Percentiles rank a stretch among this genome's conserved stretches.
Evolutionary conservation across 2,113 vertebrate species (phyloP).

Genomic region (Rattus rattus): DNA sequence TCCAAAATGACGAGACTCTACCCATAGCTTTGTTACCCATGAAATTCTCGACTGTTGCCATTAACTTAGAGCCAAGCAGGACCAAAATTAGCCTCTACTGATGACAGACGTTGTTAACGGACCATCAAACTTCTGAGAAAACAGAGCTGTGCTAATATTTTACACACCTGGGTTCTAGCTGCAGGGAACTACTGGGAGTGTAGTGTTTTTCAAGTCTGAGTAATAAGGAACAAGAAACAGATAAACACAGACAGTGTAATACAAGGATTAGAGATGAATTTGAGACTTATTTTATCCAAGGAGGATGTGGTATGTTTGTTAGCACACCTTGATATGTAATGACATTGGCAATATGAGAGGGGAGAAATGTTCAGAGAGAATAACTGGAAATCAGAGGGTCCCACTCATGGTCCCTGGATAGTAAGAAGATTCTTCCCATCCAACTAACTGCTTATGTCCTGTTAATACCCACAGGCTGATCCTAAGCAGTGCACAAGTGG

Average conservation of each 20-base stretch:
- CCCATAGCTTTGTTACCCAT: not conserved
- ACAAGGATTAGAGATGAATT: not conserved
- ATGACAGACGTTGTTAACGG: slow-evolving; percentile 36
- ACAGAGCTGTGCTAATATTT: not conserved
- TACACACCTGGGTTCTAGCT: not conserved
- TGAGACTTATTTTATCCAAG: not conserved
- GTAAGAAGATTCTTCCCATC: not conserved
- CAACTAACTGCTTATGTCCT: not conserved
- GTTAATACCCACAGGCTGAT: not conserved
- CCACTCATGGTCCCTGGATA: not conserved
- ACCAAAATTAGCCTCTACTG: slow-evolving; percentile 42
- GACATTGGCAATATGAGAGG: not conserved
- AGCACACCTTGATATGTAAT: not conserved
- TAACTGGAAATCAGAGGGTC: not conserved
- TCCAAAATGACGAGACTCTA: slow-evolving; percentile 24
- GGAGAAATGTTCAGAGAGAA: not conserved
- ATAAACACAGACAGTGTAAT: not conserved
- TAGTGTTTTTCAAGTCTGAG: not conserved
- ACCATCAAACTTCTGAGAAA: slow-evolving; percentile 28
- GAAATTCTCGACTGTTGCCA: not conserved
- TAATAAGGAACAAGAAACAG: slow-evolving; percentile 1
- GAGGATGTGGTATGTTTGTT: not conserved
- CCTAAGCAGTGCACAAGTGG: not conserved
- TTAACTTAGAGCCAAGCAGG: slow-evolving; percentile 53
- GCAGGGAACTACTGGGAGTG: not conserved